Percentiles rank a stretch among this genome's conserved stretches.
Evolutionary conservation across 1,140 invertebrate species (phyloP).

Genomic region (Littorina saxatilis): DNA sequence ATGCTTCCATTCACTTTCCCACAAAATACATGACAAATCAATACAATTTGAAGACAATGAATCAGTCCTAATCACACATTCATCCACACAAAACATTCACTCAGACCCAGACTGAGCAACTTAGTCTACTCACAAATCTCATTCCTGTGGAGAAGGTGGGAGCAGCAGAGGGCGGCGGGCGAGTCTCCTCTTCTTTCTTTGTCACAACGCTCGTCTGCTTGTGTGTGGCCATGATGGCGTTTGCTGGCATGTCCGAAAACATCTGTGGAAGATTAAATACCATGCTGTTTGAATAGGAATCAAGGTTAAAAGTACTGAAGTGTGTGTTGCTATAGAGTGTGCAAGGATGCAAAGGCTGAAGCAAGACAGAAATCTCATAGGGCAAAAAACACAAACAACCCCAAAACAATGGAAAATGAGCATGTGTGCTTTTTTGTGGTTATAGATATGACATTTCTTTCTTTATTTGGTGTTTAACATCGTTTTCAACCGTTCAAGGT

Average conservation of each 20-base stretch:
- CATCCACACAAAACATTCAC: too few species aligned
- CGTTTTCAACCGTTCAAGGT: too few species aligned
- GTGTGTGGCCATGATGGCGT: constrained; percentile 90
- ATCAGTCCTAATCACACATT: too few species aligned
- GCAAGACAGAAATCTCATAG: neutral
- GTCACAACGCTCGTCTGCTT: constrained; percentile 82
- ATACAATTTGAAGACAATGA: too few species aligned
- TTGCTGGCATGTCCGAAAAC: constrained; percentile 92
- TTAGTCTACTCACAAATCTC: constrained; percentile 67
- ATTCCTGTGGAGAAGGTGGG: constrained; percentile 73
- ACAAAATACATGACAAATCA: too few species aligned
- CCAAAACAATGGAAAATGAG: neutral
- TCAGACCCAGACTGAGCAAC: too few species aligned
- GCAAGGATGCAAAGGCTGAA: too few species aligned
- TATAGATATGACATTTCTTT: too few species aligned
- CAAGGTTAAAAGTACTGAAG: neutral
- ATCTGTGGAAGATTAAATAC: constrained; percentile 76
- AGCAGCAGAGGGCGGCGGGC: constrained; percentile 39
- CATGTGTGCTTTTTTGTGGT: too few species aligned
- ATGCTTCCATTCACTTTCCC: too few species aligned
- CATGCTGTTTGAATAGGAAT: neutral
- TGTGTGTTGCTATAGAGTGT: neutral
- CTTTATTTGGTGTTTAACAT: too few species aligned
- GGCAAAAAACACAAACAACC: neutral
- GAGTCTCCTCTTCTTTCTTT: constrained; percentile 41